These are phyloP conservation scores for Diorhabda carinulata DNA, from an alignment of 1,140 invertebrate genomes.

Conservation along the genomic window DNA sequence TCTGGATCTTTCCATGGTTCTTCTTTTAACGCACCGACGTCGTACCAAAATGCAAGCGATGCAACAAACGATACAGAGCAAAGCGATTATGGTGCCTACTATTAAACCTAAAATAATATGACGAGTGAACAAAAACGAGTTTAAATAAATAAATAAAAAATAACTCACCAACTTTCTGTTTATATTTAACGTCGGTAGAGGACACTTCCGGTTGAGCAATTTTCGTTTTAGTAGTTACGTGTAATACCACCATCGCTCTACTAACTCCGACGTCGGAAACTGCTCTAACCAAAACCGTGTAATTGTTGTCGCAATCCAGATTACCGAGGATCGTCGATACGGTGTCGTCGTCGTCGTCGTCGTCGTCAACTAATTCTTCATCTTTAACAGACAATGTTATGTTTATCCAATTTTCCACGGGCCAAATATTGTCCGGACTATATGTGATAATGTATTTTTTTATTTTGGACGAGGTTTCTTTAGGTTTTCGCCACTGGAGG, in stretches of 20 bases:
- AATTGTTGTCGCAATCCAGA: conserved; percentile 50
- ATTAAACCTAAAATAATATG: conserved; percentile 7
- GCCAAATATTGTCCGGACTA: conserved; percentile 33
- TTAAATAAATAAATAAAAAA: not conserved
- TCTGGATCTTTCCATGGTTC: conserved; percentile 26
- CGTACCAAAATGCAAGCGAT: conserved; percentile 42
- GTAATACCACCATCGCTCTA: conserved; percentile 47
- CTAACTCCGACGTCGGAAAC: conserved; percentile 54
- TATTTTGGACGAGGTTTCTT: conserved; percentile 31
- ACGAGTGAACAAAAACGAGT: not conserved
- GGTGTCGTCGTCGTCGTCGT: conserved; percentile 6
- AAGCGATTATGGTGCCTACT: conserved; percentile 44
- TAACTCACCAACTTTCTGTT: conserved; percentile 47
- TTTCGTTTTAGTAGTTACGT: conserved; percentile 41
- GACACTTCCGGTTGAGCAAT: conserved; percentile 1
- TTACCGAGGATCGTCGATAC: conserved; percentile 45
- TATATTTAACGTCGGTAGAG: conserved; percentile 23
- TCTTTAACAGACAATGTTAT: conserved; percentile 22
- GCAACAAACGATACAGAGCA: conserved; percentile 45
- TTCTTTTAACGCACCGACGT: conserved; percentile 41
- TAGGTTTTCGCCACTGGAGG: conserved; percentile 35
- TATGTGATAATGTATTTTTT: conserved; percentile 37
- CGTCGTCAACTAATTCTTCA: not conserved
- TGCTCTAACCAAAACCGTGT: conserved; percentile 55
- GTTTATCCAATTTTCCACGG: conserved; percentile 33